Base-by-base conservation (phyloP, 1,140 invertebrate genomes). In the Nautilus pompilius region DNA sequence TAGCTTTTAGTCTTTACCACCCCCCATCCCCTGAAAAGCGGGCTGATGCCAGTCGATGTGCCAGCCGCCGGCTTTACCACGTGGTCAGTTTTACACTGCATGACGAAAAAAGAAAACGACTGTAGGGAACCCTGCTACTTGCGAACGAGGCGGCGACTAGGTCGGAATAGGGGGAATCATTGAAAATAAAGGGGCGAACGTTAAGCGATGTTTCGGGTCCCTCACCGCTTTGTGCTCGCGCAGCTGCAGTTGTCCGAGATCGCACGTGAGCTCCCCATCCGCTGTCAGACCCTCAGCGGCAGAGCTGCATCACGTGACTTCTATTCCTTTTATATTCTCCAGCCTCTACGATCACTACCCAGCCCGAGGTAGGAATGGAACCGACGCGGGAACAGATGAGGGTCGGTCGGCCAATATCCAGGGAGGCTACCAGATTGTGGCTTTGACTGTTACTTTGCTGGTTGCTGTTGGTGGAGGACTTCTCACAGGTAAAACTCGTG, bases 381-480 rank as follows among this genome's bases (percentile, higher is more conserved):
- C 62, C 51, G 69, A 66, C 4, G 75, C 79, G 0, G 69, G 70
- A 28, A 66, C 66, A 30, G n/a, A 34, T 10, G n/a, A 63, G 0
- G 87, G 87, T 32, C 82, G 92, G 63, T 87, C 87, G 28, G 89
- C 89, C 3, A 75, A 72, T 17, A 73, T 84, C n/a, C 93, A 95
- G 84, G 92, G 90, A 2, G 86, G 85, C 6, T 92, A 88, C 83
- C 93, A 96, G 85, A 80, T 93, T 48, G 80, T 90, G 5, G 89
- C 90, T 2, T 83, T 95, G 6, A 82, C 81, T 3, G 76, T 91
- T 5, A 94, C 92, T 0, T 54, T 95, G 1, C 78, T 78, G 8
- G 84, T 92, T 29, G 88, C 91, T 45, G 83, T 92, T 33, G 84
- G 88, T 58, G 88, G 89, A n/a, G 93, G 93, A 51, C 74, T 89